Evolutionary conservation across 2,113 vertebrate species (phyloP), one percentile per base, ranked within the genome.

Genomic region (Colossoma macropomum): DNA sequence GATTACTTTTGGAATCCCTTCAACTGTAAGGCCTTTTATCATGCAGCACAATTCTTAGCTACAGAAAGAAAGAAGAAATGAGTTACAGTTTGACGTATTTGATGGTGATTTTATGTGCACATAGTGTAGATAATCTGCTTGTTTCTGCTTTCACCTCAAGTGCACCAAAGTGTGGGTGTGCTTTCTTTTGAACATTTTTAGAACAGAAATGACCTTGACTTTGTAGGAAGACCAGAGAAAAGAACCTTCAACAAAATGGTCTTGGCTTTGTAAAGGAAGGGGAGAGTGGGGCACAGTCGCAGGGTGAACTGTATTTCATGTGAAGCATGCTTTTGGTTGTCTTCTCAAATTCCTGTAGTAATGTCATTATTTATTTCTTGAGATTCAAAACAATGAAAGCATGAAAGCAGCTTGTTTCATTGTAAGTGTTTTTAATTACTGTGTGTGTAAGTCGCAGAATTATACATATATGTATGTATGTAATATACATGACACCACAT

Each of bases 1-100:
- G 41, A 45, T 45, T 45, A 89, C 84, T 68, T 0, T 28, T 90
- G 81, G 77, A 90, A 89, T 72, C 32, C 77, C 54, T 25, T 76
- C 76, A 76, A 90, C n/a, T 62, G 9, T 25, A 27, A 23, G 13
- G 17, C 17, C 21, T 56, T 56, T 56, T 56, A 52, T 17, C 2
- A 0, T 1, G 50, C 16, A 56, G 54, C 8, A 27, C 59, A 27
- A 11, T 2, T 27, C 59, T 4, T 25, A 62, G 59, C 59, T n/a
- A 62, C n/a, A 12, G 59, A 62, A 62, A 27, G 59, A 25, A 2
- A 62, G 25, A 62, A 25, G 59, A 62, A 25, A 25, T 25, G 6
- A n/a, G 81, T 73, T 79, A 87, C 89, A 63, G n/a, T 82, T 38
- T 45, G 41, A 11, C 6, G 10, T 11, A 45, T 1, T 45, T 45